Evolutionary conservation across 2,797 vertebrate species (phyloP).

Genomic region (Leptoclinus maculatus): DNA sequence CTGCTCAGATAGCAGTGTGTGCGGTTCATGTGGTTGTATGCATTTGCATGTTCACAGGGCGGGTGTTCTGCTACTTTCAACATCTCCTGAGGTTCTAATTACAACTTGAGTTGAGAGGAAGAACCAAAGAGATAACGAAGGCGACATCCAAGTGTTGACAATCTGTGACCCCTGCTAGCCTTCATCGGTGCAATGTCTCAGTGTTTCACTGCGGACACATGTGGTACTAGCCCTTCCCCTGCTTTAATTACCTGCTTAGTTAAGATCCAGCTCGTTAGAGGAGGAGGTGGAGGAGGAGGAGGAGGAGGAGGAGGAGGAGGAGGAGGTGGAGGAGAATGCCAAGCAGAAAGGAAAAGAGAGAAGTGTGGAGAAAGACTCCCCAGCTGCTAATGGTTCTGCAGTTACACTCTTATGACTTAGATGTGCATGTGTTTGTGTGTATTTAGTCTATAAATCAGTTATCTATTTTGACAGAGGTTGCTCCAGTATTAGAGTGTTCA

Average conservation of each 20-base stretch:
- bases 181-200: conserved; percentile 16
- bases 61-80: not conserved
- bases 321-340: conserved; percentile 2
- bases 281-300: conserved; percentile 13
- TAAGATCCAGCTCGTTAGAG: no score
- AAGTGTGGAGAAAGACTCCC: not conserved
- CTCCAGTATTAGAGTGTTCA: not conserved
- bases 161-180: conserved; percentile 30
- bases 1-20: not conserved
- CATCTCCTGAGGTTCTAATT: conserved; percentile 34
- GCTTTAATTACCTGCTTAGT: conserved; percentile 11
- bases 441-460: not conserved
- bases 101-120: conserved; percentile 10
- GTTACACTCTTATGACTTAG: not conserved
- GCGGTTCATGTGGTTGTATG: not conserved
- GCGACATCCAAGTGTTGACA: not conserved
- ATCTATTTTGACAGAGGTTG: not conserved
- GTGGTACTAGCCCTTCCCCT: conserved; percentile 58
- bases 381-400: conserved; percentile 16
- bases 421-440: not conserved
- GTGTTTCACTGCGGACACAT: conserved; percentile 63
- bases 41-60: conserved; percentile 15
- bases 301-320: conserved; percentile 8
- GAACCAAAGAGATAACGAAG: conserved; percentile 12
- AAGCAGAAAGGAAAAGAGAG: conserved; percentile 19